Evolutionary conservation across 2,888 invertebrate genomes (phyloP), one percentile per base, ranked within the genome.

Genomic region (Amaurobius ferox): DNA sequence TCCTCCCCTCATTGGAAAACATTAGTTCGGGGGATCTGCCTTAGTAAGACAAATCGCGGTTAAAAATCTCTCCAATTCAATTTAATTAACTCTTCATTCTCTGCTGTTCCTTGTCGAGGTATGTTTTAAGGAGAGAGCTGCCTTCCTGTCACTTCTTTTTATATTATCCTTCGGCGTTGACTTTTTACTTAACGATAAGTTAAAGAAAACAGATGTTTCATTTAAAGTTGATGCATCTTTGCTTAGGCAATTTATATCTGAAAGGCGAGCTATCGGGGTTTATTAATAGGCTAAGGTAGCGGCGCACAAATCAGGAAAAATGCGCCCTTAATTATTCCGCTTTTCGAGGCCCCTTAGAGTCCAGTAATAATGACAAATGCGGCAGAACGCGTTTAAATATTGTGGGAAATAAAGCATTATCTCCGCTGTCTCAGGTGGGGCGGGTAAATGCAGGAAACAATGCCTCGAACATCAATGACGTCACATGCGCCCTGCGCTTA

Each of bases 131-230:
- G n/a, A 72, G 72, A 81, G 68, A 39, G 73, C 64, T 16, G 64
- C 66, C 44, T 40, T 72, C 64, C 32, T 80, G 73, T 72, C 79
- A 80, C 13, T 80, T 72, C 19, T 61, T 62, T 73, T 73, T 61
- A 19, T 64, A 39, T 23, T 44, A 35, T 61, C 64, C 13, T 19
- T 66, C 39, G 23, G 61, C 73, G 61, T 39, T 28, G 32, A 64
- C 72, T 83, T 83, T 83, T 83, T 77, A 66, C 76, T 76, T 81
- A 81, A 76, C 44, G 81, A 64, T 76, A 72, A 83, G 77, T 83
- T 83, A 83, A 83, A 71, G 83, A 35, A 78, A 86, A 86, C 85
- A 78, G 85, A 86, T 86, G 85, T 86, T 86, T 68, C 78, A 73
- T 79, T 78, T 86, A 86, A 86, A 77, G 19, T 71, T 77, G 83